Conservation (phyloP, 2,113 vertebrate genomes). For the Oxyura jamaicensis region DNA sequence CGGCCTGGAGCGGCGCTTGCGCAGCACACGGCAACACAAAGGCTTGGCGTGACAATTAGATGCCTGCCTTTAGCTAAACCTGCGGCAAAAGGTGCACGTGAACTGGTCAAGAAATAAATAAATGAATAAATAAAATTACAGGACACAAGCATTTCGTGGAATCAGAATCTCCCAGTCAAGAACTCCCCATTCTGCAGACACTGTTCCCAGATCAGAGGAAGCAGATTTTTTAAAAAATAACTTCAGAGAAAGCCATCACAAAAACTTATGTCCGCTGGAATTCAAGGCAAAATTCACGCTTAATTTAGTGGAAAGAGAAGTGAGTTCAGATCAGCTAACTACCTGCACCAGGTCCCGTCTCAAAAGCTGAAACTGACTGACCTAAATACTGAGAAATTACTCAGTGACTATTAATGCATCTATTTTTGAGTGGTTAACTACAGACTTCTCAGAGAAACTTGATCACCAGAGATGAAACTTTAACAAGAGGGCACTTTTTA, state of each 20-base stretch:
- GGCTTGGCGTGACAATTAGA: background rate
- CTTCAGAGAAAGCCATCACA: background rate
- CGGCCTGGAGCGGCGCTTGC: background rate
- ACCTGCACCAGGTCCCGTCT: background rate
- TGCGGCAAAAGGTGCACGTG: background rate
- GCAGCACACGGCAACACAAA: too few species aligned
- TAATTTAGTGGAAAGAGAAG: background rate
- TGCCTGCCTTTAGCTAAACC: background rate
- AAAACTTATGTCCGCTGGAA: background rate
- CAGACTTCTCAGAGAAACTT: constrained; percentile 5
- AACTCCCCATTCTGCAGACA: background rate
- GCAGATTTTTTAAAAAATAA: background rate
- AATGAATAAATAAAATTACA: background rate
- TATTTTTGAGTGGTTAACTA: constrained; percentile 35
- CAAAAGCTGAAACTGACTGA: background rate
- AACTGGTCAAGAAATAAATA: background rate
- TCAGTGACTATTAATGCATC: background rate
- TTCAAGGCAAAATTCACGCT: background rate
- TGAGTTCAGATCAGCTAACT: background rate
- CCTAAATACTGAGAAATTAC: constrained; percentile 51
- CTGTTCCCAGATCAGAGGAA: background rate
- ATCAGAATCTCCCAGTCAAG: too few species aligned
- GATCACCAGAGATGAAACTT: constrained; percentile 47
- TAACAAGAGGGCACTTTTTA: constrained; percentile 3
- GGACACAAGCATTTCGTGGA: background rate